phyloP scores from a whole-genome alignment of 2,113 vertebrate species.

The Sprattus sprattus region DNA sequence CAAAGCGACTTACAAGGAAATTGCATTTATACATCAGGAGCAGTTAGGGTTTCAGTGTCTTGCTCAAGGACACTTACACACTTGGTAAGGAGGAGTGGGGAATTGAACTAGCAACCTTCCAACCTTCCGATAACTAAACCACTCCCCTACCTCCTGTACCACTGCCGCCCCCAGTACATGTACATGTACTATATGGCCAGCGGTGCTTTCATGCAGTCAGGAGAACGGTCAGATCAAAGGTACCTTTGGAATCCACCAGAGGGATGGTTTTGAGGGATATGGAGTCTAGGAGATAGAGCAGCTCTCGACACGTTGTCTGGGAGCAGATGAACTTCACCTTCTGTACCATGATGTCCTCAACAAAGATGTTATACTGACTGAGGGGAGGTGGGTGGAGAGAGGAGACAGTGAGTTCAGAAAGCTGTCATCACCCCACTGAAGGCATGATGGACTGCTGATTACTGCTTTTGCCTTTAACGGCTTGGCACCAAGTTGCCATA shows the following conservation, averaged over 20 bases:
- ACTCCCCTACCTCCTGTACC: no score
- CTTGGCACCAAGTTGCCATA: neutral
- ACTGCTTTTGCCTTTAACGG: neutral
- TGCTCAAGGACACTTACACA: no score
- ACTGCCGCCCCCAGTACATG: no score
- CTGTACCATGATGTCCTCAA: conserved; percentile 94
- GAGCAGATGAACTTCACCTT: conserved; percentile 86
- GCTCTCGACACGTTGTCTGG: conserved; percentile 81
- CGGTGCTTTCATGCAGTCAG: neutral
- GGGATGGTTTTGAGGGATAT: conserved; percentile 82
- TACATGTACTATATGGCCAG: neutral
- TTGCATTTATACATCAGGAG: no score
- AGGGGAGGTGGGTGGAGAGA: conserved; percentile 16
- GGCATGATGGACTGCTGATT: neutral
- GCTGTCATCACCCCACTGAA: neutral
- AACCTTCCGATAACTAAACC: no score
- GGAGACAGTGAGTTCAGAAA: neutral
- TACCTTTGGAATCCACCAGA: conserved; percentile 87
- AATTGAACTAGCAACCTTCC: no score
- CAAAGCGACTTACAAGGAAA: no score
- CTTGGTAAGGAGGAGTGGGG: no score
- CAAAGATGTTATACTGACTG: conserved; percentile 92
- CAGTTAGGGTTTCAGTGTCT: no score
- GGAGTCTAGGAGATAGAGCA: conserved; percentile 75
- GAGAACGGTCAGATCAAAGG: conserved; percentile 20